Conservation (phyloP, 2,797 vertebrate species). For the Eulemur rubriventer region DNA sequence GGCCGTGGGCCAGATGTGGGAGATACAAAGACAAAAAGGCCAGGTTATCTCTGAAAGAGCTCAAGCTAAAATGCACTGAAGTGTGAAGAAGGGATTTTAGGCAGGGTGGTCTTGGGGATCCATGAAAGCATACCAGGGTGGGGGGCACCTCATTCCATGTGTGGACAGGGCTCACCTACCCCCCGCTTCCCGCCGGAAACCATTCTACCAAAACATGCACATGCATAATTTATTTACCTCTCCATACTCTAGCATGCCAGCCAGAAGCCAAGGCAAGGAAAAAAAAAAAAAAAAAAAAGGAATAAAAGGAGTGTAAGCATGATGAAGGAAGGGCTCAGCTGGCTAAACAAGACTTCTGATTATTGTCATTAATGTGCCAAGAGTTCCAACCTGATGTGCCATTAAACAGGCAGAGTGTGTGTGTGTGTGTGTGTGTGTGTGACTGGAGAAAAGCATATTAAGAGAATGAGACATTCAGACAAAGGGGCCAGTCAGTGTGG, state of each 20-base stretch:
- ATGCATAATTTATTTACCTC: constrained; percentile 84
- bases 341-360: constrained; percentile 66
- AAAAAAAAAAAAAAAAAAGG: constrained; percentile 83
- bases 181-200: not conserved
- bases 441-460: constrained; percentile 37
- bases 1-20: not conserved
- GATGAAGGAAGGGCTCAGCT: constrained; percentile 68
- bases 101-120: not conserved
- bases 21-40: not conserved
- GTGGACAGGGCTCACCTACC: not conserved
- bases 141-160: not conserved
- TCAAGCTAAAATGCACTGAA: not conserved
- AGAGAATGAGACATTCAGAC: constrained; percentile 24
- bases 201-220: constrained; percentile 70
- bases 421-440: not conserved
- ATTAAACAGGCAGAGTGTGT: not conserved
- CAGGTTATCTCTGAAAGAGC: not conserved
- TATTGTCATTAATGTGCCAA: constrained; percentile 55
- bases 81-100: not conserved
- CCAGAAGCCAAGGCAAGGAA: constrained; percentile 78
- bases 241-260: constrained; percentile 80
- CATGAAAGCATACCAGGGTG: not conserved
- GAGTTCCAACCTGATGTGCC: constrained; percentile 45
- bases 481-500: constrained; percentile 2
- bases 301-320: constrained; percentile 80